Percentiles rank a stretch among this genome's conserved stretches.
Conservation (phyloP, 2,797 vertebrate species). For the Pachyuromys duprasi region DNA sequence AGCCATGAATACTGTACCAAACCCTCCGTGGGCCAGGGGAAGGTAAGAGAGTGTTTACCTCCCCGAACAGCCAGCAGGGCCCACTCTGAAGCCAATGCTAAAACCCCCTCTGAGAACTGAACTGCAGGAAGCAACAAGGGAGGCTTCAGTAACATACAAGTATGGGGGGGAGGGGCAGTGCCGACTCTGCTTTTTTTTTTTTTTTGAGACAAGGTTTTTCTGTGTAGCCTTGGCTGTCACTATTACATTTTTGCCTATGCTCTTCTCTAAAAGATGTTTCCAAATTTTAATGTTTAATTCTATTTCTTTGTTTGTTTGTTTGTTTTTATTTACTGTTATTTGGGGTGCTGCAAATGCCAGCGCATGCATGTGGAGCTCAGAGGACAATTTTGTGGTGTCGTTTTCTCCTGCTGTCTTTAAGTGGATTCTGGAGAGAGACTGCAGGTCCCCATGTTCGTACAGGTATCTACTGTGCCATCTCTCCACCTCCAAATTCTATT, state of each 20-base stretch:
- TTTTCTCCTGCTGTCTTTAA: background rate
- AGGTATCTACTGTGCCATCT: background rate
- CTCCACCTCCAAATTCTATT: background rate
- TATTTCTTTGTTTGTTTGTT: too few relatives aligned
- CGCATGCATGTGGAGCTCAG: too few relatives aligned
- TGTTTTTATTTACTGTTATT: background rate
- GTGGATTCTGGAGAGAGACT: background rate
- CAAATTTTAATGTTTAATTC: background rate
- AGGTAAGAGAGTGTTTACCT: background rate
- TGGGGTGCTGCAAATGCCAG: background rate
- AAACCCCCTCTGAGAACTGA: background rate
- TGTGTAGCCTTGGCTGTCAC: too few relatives aligned
- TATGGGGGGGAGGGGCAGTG: background rate
- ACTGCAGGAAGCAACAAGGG: background rate
- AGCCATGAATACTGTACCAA: background rate
- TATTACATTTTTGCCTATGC: background rate
- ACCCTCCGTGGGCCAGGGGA: rapidly evolving
- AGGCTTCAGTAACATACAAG: background rate
- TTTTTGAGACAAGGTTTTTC: too few relatives aligned
- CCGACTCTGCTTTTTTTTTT: too few relatives aligned
- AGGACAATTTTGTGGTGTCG: background rate
- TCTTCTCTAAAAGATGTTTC: conserved; percentile 21
- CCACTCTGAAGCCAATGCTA: background rate
- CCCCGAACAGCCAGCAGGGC: background rate
- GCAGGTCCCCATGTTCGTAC: background rate